Evolutionary conservation across 1,140 invertebrate genomes (phyloP).

Genomic region (Dreissena polymorpha): DNA sequence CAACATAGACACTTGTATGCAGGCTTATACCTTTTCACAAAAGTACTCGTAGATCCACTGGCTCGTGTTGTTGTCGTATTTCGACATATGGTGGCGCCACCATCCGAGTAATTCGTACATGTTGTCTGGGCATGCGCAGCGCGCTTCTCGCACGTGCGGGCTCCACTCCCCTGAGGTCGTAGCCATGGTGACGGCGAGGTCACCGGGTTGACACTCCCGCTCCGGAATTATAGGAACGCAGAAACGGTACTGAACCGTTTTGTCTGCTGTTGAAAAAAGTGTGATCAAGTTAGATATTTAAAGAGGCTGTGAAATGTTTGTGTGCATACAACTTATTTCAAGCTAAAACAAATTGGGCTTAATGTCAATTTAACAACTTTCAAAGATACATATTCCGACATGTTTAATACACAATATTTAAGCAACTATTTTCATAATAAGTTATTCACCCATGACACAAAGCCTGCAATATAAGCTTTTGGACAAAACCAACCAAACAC

Average conservation of each 20-base stretch:
- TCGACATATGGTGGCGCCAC: constrained; percentile 46
- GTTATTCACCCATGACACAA: no score
- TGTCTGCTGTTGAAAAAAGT: constrained; percentile 53
- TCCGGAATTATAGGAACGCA: constrained; percentile 54
- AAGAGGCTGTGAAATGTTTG: no score
- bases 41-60: constrained; percentile 66
- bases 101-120: constrained; percentile 61
- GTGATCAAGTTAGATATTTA: not conserved
- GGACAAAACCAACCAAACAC: no score
- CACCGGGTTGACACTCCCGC: constrained; percentile 45
- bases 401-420: no score
- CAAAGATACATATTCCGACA: no score
- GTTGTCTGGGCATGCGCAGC: constrained; percentile 61
- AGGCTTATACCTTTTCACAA: constrained; percentile 60
- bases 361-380: no score
- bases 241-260: constrained; percentile 64
- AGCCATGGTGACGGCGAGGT: constrained; percentile 59
- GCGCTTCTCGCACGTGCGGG: constrained; percentile 53
- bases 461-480: no score
- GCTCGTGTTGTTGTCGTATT: constrained; percentile 44
- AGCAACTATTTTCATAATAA: no score
- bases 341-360: no score
- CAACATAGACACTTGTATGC: not conserved
- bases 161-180: constrained; percentile 62
- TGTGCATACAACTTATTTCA: no score